Evolutionary conservation across 1,140 invertebrate genomes (phyloP).

Genomic region (Conopomorpha cramerella): DNA sequence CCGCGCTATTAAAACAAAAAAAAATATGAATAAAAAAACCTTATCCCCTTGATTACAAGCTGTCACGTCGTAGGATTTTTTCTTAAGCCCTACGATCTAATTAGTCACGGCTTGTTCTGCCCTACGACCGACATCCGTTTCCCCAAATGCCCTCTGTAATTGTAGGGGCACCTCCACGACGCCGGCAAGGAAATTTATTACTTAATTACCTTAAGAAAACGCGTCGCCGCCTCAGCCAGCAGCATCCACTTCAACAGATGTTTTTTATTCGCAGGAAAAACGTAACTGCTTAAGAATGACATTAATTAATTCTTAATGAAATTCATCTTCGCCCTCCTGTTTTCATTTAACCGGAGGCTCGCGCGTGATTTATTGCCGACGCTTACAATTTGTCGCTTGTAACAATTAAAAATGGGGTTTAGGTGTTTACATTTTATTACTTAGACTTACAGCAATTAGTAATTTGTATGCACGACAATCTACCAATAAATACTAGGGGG

Average conservation of each 20-base stretch:
- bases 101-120: constrained; percentile 40
- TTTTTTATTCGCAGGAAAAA: constrained; percentile 58
- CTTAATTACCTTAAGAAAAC: constrained; percentile 59
- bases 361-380: constrained; percentile 41
- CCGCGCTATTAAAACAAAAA: constrained; percentile 18
- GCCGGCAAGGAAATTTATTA: constrained; percentile 57
- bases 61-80: constrained; percentile 51
- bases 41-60: constrained; percentile 54
- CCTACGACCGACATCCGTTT: constrained; percentile 44
- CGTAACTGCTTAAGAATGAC: constrained; percentile 59
- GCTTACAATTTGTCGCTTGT: constrained; percentile 50
- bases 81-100: constrained; percentile 45
- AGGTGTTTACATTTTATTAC: constrained; percentile 47
- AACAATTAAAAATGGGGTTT: constrained; percentile 43
- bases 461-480: too few species aligned
- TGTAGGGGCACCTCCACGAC: constrained; percentile 47
- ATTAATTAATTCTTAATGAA: constrained; percentile 62
- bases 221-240: constrained; percentile 38
- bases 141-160: constrained; percentile 49
- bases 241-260: constrained; percentile 44
- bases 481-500: too few species aligned
- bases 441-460: constrained; percentile 31
- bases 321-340: constrained; percentile 57
- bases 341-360: constrained; percentile 47
- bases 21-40: constrained; percentile 35